Evolutionary conservation across 2,797 vertebrate species (phyloP).

Genomic region (Myotis vivesi): DNA sequence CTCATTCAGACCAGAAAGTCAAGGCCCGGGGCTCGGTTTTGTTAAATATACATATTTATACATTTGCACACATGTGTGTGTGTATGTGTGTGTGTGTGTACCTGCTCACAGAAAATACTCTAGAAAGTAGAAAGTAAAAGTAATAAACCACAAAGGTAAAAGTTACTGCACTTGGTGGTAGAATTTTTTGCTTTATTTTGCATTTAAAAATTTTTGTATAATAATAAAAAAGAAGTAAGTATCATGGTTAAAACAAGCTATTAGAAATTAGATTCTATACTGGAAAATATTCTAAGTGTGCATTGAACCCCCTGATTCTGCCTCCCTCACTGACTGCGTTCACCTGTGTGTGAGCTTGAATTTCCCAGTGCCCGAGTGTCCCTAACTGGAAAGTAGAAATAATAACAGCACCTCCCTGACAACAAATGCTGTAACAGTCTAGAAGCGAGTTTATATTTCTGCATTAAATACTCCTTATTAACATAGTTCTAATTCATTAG

Average conservation of each 20-base stretch:
- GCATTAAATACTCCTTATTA: fast-evolving
- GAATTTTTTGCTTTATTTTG: not conserved
- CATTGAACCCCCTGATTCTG: not conserved
- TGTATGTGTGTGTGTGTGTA: fast-evolving
- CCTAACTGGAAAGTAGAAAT: not conserved
- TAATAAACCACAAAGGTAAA: not conserved
- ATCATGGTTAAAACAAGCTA: not conserved
- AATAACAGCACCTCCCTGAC: too few relatives aligned
- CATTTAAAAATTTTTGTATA: not conserved
- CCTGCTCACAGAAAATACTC: not conserved
- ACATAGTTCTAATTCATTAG: fast-evolving
- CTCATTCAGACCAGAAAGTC: not conserved
- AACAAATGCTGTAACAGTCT: fast-evolving
- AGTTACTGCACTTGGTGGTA: not conserved
- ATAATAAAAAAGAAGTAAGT: not conserved
- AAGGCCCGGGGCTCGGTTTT: not conserved
- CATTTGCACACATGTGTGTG: too few relatives aligned
- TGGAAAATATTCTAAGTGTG: not conserved
- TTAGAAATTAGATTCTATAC: fast-evolving
- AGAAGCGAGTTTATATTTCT: not conserved
- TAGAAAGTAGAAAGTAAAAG: not conserved
- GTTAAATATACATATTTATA: not conserved
- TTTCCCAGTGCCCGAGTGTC: not conserved
- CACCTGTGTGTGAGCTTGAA: fast-evolving
- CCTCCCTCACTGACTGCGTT: fast-evolving